Base-by-base conservation (phyloP, 2,797 vertebrate species). In the Crenuchus spilurus region DNA sequence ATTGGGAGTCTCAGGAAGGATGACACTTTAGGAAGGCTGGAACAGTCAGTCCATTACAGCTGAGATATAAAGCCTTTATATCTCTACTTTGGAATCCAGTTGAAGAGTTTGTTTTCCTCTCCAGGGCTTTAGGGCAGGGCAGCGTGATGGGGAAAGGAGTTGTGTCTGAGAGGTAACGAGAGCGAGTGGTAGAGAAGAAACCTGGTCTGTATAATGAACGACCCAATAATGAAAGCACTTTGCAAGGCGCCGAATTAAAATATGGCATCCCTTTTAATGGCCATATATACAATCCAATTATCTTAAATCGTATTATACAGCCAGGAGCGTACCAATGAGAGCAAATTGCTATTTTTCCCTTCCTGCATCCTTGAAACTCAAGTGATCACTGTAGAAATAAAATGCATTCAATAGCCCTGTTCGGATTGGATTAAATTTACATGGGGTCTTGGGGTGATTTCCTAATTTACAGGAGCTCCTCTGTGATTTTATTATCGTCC, bases 281-380 rank as follows among this genome's bases (percentile, higher is more conserved):
- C 79, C 67, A 74, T 74, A 55, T 62, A 46, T 74, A 74, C 18
- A 37, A 64, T 42, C 54, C 41, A 30, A 9, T 70, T 65, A 79
- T 48, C 41, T 57, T 24, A 63, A 57, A 8, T 67, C 62, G 42
- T 61, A 55, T 72, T 67, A 62, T 55, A 31, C 10, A 61, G 64
- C 16, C 42, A 62, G 72, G 58, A 41, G 73, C 18, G 37, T 22
- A 8, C 28, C 46, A 54, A 68, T 39, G 16, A 67, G 31, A 18
- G 28, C n/a, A 61, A 52, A 52, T 68, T 35, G 33, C 62, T 68
- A 66, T 10, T 31, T 57, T 55, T 61, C 49, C 13, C 24, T 35
- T 22, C n/a, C 2, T 13, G 31, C n/a, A 4, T 24, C 4, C 5
- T 18, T 18, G 48, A n/a, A 24, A 51, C n/a, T 10, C 20, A 51